Percentiles rank a stretch among this genome's conserved stretches.
Evolutionary conservation across 2,113 vertebrate genomes (phyloP).

Genomic region (Phrynosoma blainvillii): DNA sequence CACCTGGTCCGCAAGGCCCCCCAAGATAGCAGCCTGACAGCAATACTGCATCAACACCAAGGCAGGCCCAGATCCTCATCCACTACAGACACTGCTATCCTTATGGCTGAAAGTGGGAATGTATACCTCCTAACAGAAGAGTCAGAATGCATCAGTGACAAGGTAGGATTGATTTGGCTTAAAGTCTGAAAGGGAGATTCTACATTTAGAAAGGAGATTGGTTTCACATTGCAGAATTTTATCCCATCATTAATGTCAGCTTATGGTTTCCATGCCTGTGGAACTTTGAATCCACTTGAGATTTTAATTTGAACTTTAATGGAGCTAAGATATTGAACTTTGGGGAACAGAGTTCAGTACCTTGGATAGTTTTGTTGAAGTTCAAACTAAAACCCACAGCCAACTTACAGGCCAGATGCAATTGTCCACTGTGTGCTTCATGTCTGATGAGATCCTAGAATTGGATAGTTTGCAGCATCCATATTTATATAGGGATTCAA

Average conservation of each 20-base stretch:
- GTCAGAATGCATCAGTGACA: conserved; percentile 73
- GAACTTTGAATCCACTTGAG: too few species aligned
- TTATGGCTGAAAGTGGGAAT: conserved; percentile 69
- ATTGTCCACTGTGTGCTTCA: too few species aligned
- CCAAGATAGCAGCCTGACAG: conserved; percentile 81
- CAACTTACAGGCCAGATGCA: too few species aligned
- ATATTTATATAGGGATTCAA: background rate
- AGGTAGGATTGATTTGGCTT: conserved; percentile 68
- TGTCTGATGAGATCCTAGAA: background rate
- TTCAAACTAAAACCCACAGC: too few species aligned
- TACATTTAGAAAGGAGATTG: too few species aligned
- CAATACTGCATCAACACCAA: conserved; percentile 85
- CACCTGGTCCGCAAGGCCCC: conserved; percentile 77
- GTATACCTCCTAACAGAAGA: conserved; percentile 78
- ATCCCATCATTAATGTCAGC: too few species aligned
- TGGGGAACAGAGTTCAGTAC: too few species aligned
- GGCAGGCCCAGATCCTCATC: conserved; percentile 84
- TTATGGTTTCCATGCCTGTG: too few species aligned
- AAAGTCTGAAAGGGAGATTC: background rate
- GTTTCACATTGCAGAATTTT: background rate
- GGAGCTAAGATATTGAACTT: too few species aligned
- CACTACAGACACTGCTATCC: conserved; percentile 81
- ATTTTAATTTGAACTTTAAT: too few species aligned
- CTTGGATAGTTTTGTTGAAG: too few species aligned
- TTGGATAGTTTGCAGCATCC: background rate